phyloP scores from a whole-genome alignment of 2,888 invertebrate genomes.

The Acronicta psi region DNA sequence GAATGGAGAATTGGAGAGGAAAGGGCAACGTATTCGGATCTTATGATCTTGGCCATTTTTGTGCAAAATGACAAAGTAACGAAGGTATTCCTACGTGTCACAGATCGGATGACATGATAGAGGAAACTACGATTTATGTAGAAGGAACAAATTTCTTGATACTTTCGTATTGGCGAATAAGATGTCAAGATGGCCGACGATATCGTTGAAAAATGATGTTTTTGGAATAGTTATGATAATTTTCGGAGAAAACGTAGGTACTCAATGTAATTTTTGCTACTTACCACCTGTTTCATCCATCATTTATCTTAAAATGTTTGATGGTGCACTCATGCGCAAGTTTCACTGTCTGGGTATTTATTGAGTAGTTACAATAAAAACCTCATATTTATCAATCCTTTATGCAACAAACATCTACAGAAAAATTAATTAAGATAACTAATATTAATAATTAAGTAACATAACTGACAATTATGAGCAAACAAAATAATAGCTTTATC shows the following conservation, averaged over 20 bases:
- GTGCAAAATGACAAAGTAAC: constrained; percentile 35
- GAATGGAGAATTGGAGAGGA: neutral
- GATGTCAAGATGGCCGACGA: constrained; percentile 34
- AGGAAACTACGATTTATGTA: constrained; percentile 46
- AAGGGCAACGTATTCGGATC: constrained; percentile 20
- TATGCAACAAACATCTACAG: no score
- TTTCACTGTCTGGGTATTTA: no score
- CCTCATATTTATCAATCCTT: no score
- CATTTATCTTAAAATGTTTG: neutral
- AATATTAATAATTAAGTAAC: no score
- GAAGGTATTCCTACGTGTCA: constrained; percentile 41
- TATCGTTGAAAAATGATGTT: constrained; percentile 44
- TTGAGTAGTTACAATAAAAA: no score
- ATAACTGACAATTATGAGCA: no score
- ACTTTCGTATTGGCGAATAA: constrained; percentile 25
- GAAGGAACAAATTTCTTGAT: constrained; percentile 31
- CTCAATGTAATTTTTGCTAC: neutral
- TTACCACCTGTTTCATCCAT: neutral
- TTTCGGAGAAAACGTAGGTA: constrained; percentile 6
- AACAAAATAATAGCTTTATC: no score
- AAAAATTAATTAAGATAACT: no score
- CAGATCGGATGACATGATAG: constrained; percentile 47
- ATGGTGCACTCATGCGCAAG: no score
- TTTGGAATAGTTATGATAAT: constrained; percentile 44
- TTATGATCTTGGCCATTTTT: constrained; percentile 24